Conservation (phyloP, 1,140 invertebrate species). For the Bactericera cockerelli region DNA sequence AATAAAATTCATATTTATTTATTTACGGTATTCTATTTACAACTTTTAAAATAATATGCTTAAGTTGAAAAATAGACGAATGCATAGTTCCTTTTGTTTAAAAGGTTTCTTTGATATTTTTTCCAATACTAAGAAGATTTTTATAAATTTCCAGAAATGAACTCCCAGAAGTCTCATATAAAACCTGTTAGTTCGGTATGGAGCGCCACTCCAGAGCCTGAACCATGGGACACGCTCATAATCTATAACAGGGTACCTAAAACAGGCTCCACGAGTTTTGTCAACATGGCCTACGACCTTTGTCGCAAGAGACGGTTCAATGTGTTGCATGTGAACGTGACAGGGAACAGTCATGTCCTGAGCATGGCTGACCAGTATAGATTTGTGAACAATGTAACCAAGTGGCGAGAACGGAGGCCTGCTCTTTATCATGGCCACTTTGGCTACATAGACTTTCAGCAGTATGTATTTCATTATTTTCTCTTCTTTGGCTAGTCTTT, state of each 20-base stretch:
- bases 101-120: no score
- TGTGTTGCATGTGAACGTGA: conserved; percentile 92
- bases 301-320: conserved; percentile 83
- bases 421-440: conserved; percentile 94
- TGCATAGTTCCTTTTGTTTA: no score
- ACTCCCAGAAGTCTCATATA: no score
- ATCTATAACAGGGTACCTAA: conserved; percentile 97
- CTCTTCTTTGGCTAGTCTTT: no score
- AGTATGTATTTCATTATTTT: conserved; percentile 43
- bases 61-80: no score
- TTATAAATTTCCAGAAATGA: no score
- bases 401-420: conserved; percentile 76
- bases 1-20: no score
- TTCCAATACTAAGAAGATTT: no score
- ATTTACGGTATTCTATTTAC: no score
- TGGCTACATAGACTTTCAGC: conserved; percentile 86
- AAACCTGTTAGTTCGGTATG: no score
- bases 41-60: no score
- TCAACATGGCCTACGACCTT: conserved; percentile 91
- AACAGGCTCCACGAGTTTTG: conserved; percentile 96
- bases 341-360: conserved; percentile 85
- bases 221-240: conserved; percentile 36
- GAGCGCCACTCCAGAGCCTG: no score
- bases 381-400: conserved; percentile 79
- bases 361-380: conserved; percentile 76